Evolutionary conservation across 2,797 vertebrate genomes (phyloP).

Genomic region (Gouania willdenowi): DNA sequence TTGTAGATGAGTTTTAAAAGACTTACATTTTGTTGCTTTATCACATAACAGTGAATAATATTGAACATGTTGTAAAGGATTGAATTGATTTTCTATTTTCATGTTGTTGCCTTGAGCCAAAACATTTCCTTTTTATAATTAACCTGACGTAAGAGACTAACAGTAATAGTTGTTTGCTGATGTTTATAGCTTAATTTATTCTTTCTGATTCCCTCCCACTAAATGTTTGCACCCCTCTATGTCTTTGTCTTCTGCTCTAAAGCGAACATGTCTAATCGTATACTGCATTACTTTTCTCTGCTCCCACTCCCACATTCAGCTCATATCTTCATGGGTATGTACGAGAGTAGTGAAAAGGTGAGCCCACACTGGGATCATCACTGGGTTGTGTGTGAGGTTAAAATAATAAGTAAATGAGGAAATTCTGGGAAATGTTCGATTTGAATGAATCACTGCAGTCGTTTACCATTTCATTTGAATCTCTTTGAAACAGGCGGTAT

Average conservation of each 20-base stretch:
- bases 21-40: no score
- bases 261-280: no score
- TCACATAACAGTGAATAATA: no score
- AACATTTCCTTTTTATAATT: no score
- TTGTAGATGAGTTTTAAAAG: no score
- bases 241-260: conserved; percentile 45
- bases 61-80: no score
- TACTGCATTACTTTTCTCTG: conserved; percentile 36
- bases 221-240: conserved; percentile 1
- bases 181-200: conserved; percentile 26
- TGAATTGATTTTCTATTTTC: no score
- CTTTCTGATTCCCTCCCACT: conserved; percentile 33
- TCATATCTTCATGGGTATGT: conserved; percentile 41
- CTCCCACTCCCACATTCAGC: conserved; percentile 31
- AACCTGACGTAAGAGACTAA: no score
- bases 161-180: conserved; percentile 25
- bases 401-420: conserved; percentile 58
- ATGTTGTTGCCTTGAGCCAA: no score
- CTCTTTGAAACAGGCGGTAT: conserved; percentile 55
- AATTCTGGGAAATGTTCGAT: conserved; percentile 29
- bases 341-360: conserved; percentile 28
- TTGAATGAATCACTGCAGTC: conserved; percentile 49
- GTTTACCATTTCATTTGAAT: conserved; percentile 32
- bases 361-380: conserved; percentile 47
- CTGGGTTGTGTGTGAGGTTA: conserved; percentile 45